These are phyloP conservation scores for Stomatorhinus walkeri DNA, from an alignment of 2,797 vertebrate species.

Conservation along the genomic window DNA sequence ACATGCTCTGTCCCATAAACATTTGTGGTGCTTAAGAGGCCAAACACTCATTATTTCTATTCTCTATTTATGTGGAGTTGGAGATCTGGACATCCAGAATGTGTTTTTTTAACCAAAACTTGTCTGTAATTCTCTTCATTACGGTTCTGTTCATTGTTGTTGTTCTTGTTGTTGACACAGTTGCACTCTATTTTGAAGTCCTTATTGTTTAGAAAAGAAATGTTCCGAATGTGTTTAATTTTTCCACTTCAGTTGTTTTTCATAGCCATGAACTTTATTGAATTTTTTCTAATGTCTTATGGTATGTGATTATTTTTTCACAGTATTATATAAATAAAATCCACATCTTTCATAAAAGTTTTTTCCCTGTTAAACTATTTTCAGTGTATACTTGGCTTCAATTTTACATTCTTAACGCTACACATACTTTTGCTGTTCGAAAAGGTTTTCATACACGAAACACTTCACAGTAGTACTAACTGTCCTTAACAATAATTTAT, in stretches of 20 bases:
- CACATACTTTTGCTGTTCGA: neutral
- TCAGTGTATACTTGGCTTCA: neutral
- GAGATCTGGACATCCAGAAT: neutral
- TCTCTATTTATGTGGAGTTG: neutral
- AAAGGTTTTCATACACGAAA: neutral
- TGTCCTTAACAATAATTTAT: neutral
- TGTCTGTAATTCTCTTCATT: constrained; percentile 29
- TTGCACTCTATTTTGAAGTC: constrained; percentile 49
- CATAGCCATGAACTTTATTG: constrained; percentile 5
- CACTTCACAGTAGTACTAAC: neutral
- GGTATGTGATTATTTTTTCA: constrained; percentile 81
- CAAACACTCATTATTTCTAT: neutral
- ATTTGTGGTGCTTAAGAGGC: constrained; percentile 13
- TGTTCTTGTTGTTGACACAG: constrained; percentile 63
- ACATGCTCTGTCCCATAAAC: constrained; percentile 3
- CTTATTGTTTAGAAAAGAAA: neutral
- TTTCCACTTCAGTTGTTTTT: constrained; percentile 65
- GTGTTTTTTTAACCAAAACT: constrained; percentile 6
- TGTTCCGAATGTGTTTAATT: constrained; percentile 53
- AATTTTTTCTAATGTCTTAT: constrained; percentile 63
- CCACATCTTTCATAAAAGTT: constrained; percentile 67
- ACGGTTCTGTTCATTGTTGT: constrained; percentile 71
- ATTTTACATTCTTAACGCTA: neutral
- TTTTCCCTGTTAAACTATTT: constrained; percentile 7
- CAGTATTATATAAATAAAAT: constrained; percentile 78